Evolutionary conservation across 2,113 vertebrate species (phyloP).

Genomic region (Athene cunicularia): DNA sequence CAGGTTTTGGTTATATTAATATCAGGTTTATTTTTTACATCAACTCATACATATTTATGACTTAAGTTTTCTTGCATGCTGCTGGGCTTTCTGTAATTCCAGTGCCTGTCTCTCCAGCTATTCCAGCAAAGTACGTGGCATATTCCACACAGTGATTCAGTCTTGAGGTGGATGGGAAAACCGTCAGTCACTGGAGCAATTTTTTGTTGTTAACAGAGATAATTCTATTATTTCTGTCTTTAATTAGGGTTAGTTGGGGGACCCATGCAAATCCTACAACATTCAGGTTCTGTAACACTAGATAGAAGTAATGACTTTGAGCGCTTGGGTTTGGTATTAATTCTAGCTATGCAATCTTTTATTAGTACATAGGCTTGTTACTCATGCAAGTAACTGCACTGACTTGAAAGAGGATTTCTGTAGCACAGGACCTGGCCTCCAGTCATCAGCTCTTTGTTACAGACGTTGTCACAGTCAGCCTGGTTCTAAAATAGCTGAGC

Average conservation of each 20-base stretch:
- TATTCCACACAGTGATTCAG: background rate
- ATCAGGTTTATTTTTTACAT: constrained; percentile 32
- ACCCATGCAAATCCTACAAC: background rate
- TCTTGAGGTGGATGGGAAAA: background rate
- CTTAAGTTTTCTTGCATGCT: background rate
- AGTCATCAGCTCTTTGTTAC: background rate
- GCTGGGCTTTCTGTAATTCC: background rate
- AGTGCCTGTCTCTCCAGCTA: background rate
- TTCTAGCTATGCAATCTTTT: background rate
- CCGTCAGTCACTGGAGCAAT: background rate
- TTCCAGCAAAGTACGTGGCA: background rate
- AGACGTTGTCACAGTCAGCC: background rate
- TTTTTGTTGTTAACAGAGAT: background rate
- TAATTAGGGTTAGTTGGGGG: background rate
- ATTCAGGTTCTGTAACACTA: background rate
- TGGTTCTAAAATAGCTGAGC: background rate
- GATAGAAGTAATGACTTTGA: background rate
- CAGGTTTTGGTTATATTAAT: constrained; percentile 28
- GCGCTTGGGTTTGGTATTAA: background rate
- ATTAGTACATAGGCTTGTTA: background rate
- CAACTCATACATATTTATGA: constrained; percentile 1
- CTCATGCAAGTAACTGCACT: background rate
- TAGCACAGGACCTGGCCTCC: background rate
- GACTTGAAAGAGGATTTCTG: background rate
- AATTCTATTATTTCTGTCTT: background rate